Percentiles rank a stretch among this genome's conserved stretches.
Evolutionary conservation across 2,113 vertebrate genomes (phyloP).

Genomic region (Euleptes europaea): DNA sequence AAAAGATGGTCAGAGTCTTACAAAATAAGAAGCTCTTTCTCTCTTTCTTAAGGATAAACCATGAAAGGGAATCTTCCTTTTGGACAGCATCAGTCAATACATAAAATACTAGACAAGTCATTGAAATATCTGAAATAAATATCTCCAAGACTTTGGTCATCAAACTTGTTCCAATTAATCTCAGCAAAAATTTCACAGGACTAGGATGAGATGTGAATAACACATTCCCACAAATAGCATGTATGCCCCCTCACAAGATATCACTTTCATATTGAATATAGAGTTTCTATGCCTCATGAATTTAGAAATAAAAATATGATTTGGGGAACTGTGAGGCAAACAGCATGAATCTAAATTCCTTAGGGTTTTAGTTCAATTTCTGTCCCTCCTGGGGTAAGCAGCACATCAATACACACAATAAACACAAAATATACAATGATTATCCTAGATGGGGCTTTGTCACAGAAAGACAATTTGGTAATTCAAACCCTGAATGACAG

Average conservation of each 20-base stretch:
- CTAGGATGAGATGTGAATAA: neutral
- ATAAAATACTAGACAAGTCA: neutral
- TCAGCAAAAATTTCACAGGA: neutral
- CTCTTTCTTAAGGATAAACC: constrained; percentile 21
- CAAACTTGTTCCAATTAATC: neutral
- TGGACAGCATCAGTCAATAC: neutral
- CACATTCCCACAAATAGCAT: neutral
- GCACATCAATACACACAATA: neutral
- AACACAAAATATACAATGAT: neutral
- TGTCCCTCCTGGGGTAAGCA: neutral
- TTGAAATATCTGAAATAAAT: neutral
- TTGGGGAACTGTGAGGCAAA: neutral
- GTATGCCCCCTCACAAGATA: neutral
- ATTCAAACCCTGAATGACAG: neutral
- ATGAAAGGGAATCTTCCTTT: constrained; percentile 6
- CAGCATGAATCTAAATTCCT: neutral
- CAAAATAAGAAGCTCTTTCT: neutral
- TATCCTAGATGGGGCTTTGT: neutral
- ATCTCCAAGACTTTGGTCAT: neutral
- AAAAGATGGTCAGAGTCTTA: constrained; percentile 20
- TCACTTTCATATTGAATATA: neutral
- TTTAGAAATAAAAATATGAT: neutral
- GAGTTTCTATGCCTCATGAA: neutral
- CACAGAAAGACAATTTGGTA: neutral
- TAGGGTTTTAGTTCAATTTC: neutral